Percentiles rank a stretch among this genome's conserved stretches.
Evolutionary conservation across 2,797 vertebrate genomes (phyloP).

Genomic region (Cottoperca gobio): DNA sequence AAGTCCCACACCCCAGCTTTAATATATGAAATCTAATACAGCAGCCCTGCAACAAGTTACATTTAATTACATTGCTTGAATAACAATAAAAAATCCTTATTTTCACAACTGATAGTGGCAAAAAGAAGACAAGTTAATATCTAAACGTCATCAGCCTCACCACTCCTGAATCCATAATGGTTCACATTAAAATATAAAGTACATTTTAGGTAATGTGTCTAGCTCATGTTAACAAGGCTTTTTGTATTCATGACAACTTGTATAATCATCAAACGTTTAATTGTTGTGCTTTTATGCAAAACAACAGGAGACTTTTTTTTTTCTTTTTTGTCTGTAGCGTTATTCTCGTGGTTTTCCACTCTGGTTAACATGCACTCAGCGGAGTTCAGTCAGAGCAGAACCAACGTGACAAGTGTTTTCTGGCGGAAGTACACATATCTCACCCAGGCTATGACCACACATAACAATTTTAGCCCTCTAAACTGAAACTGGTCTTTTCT

Average conservation of each 20-base stretch:
- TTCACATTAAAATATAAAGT: not conserved
- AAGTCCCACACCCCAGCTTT: too few relatives aligned
- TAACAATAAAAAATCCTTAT: not conserved
- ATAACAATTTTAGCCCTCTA: constrained; percentile 55
- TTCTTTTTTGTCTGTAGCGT: not conserved
- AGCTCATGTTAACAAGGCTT: constrained; percentile 16
- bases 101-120: not conserved
- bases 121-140: not conserved
- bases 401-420: constrained; percentile 74
- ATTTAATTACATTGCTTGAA: not conserved
- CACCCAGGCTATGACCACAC: constrained; percentile 62
- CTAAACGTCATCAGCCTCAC: not conserved
- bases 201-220: constrained; percentile 6
- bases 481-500: constrained; percentile 62
- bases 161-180: not conserved
- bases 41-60: not conserved
- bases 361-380: constrained; percentile 45
- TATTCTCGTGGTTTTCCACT: constrained; percentile 45
- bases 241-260: constrained; percentile 31
- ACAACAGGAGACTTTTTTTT: not conserved
- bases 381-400: constrained; percentile 59
- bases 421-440: constrained; percentile 64
- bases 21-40: not conserved
- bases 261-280: constrained; percentile 13
- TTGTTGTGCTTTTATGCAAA: constrained; percentile 28